Base-by-base conservation (phyloP, 2,797 vertebrate species). In the Pygocentrus nattereri region DNA sequence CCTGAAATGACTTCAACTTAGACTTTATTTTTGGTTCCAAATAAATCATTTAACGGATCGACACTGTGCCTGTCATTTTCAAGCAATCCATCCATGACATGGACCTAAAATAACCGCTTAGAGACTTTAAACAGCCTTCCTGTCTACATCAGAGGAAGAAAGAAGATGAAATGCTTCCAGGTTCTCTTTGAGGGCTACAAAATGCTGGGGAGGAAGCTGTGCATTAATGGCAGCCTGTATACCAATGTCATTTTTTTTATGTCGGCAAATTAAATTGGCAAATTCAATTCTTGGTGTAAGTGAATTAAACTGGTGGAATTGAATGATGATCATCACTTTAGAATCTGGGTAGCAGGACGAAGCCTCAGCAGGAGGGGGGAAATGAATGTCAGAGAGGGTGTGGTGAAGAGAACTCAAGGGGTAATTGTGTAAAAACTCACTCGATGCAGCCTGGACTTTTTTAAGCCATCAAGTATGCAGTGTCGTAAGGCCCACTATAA, bases 271-370 rank as follows among this genome's bases (percentile, higher is more conserved):
- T 77, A 88, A 92, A 89, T 87, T 41, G 80, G 78, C 74, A 88
- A 92, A 93, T 93, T 93, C 85, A 90, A 93, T 90, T 90, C 85
- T 76, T 89, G 88, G 87, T 78, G 70, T 91, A 91, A 93, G 90
- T 90, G 88, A 94, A 91, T 93, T 90, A 89, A 91, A 92, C 90
- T 91, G 90, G 87, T 78, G 70, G 64, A 85, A 82, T 56, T 78
- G 74, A 74, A 82, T 80, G 56, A 84, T 80, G 80, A 79, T 85
- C 84, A 84, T 85, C 74, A 59, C 79, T 82, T 86, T 59, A 76
- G 50, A 82, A 58, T 72, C 74, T 76, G 62, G 76, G 71, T 34
- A 59, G 69, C 71, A 85, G 52, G 89, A 90, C 89, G 83, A 80
- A 85, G 85, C 85, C 74, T 44, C 84, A 83, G 86, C 82, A 86